Base-by-base conservation (phyloP, 2,113 vertebrate genomes). In the Megalops atlanticus region DNA sequence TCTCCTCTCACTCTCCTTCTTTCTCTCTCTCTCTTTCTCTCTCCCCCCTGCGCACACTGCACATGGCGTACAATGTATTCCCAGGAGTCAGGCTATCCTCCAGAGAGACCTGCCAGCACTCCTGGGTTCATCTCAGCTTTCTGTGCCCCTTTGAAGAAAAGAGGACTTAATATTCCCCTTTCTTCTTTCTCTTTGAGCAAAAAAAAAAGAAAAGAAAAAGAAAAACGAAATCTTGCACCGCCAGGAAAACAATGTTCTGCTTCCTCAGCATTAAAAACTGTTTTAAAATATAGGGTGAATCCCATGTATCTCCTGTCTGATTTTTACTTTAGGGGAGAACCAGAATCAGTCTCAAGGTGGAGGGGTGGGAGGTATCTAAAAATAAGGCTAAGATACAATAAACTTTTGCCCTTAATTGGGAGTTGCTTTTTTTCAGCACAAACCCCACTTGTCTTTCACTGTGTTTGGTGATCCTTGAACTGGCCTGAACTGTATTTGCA, bases 91-190 rank as follows among this genome's bases (percentile, higher is more conserved):
- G 18, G 52, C 7, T 6, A 21, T 4, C 3, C 24, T 21, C 24
- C 18, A 24, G 1, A 58, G 52, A 4, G 52, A 58, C 21, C 47
- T 11, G 0, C 47, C 8, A 3, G 21, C 52, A 24, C 15, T 58
- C 52, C 52, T 18, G 4, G 18, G 7, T 8, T 21, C 38, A 24
- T n/a, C 40, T 10, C 8, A 31, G 18, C 27, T 75, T 45, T 75
- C 74, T 12, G 6, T 58, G n/a, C 16, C 35, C 71, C 71, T 74
- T 39, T 74, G 36, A 74, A 40, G 71, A 74, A n/a, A 40, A n/a
- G 21, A 71, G 16, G n/a, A 11, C 43, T 76, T 76, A 3, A 49
- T 49, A 39, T 49, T 76, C 24, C 21, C 47, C 39, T 15, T 70
- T 70, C 14, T 70, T 33, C 35, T 33, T 38, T 76, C 74, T 45